Percentiles rank a stretch among this genome's conserved stretches.
These are phyloP conservation scores for Pygoscelis antarcticus DNA, from an alignment of 2,113 vertebrate genomes.

Conservation along the genomic window DNA sequence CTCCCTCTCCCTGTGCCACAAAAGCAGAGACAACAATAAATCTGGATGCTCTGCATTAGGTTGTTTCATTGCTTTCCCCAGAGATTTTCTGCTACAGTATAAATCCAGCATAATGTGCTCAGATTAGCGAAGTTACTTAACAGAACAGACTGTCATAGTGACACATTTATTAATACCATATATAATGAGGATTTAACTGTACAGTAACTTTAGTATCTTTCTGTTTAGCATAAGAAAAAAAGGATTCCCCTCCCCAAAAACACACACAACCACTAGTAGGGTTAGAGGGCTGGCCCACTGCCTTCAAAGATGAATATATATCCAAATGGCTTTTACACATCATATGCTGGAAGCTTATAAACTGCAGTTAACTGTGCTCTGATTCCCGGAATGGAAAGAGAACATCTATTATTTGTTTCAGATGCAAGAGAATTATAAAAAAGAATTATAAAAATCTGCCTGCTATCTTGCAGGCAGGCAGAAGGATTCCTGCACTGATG, in stretches of 20 bases:
- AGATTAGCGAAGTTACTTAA: conserved; percentile 60
- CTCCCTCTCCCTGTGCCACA: background rate
- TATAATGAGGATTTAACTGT: conserved; percentile 46
- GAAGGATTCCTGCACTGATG: background rate
- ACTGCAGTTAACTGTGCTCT: background rate
- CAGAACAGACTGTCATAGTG: conserved; percentile 8
- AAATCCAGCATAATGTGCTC: conserved; percentile 51
- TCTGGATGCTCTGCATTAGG: conserved; percentile 5
- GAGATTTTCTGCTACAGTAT: conserved; percentile 1
- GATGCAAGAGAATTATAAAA: conserved; percentile 19
- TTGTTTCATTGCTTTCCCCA: conserved; percentile 24
- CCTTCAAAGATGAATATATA: background rate
- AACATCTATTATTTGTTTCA: conserved; percentile 43
- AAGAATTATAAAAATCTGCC: background rate
- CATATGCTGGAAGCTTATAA: conserved; percentile 27
- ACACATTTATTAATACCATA: conserved; percentile 63
- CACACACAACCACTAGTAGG: background rate
- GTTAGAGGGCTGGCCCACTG: background rate
- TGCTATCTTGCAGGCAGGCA: background rate
- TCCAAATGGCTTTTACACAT: conserved; percentile 51
- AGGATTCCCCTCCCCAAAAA: background rate
- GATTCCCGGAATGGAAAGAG: background rate
- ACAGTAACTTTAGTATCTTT: conserved; percentile 26
- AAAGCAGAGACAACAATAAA: conserved; percentile 16
- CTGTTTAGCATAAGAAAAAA: conserved; percentile 16